Evolutionary conservation across 2,797 vertebrate species (phyloP).

Genomic region (Typhlichthys subterraneus): DNA sequence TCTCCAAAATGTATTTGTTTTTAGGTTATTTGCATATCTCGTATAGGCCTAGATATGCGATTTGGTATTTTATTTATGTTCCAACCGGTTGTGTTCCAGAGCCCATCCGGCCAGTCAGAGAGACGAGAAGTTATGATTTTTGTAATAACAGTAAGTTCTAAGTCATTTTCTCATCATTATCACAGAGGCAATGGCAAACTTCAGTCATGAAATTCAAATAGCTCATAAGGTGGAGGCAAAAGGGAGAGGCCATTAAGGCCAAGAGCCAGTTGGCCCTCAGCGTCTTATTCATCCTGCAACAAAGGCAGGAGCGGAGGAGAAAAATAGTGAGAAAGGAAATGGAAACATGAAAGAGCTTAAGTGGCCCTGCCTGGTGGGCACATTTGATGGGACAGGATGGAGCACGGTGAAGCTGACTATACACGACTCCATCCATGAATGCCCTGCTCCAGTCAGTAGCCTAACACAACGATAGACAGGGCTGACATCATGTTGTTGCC

Average conservation of each 20-base stretch:
- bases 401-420: constrained; percentile 47
- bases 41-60: constrained; percentile 11
- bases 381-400: constrained; percentile 33
- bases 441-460: constrained; percentile 40
- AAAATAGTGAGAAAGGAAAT: constrained; percentile 14
- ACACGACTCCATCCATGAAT: constrained; percentile 49
- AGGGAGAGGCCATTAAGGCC: constrained; percentile 58
- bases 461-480: constrained; percentile 24
- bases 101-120: not conserved
- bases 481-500: constrained; percentile 1
- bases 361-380: constrained; percentile 59
- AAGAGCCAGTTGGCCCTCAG: constrained; percentile 48
- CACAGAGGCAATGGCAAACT: constrained; percentile 35
- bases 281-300: constrained; percentile 59
- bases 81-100: not conserved
- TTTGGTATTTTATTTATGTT: constrained; percentile 8
- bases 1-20: not conserved
- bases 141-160: constrained; percentile 37
- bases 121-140: constrained; percentile 32
- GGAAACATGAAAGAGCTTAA: constrained; percentile 61
- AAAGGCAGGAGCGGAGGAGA: constrained; percentile 41
- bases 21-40: constrained; percentile 12
- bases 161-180: constrained; percentile 21
- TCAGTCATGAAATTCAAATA: constrained; percentile 52
- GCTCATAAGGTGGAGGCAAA: constrained; percentile 41